A percentile compares a stretch with the other conserved stretches of the same genome.
Conservation (phyloP, 1,140 invertebrate species). For the Artemia franciscana region DNA sequence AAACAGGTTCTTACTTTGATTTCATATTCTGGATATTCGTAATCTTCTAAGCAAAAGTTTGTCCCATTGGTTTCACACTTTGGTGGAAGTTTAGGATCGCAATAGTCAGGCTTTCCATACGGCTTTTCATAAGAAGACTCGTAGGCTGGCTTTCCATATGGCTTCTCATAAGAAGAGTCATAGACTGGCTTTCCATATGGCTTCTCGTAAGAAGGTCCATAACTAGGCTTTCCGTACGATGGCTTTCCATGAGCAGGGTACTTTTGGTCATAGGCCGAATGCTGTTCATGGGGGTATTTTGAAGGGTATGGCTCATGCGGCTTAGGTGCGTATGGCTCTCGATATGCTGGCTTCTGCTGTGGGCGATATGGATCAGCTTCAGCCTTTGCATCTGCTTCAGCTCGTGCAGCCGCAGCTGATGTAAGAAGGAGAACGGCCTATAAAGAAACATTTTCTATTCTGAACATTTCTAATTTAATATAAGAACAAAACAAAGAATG, state of each 20-base stretch:
- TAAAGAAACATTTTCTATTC: no score
- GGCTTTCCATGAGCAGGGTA: not conserved
- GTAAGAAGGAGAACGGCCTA: not conserved
- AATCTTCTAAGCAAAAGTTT: conserved; percentile 12
- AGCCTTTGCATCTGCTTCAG: conserved; percentile 2
- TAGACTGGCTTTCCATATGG: conserved; percentile 1
- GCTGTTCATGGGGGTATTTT: conserved; percentile 6
- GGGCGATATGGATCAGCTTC: conserved; percentile 3
- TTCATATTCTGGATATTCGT: conserved; percentile 14
- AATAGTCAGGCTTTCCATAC: conserved; percentile 10
- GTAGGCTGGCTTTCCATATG: not conserved
- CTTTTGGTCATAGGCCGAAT: conserved; percentile 5
- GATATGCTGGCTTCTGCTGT: conserved; percentile 1
- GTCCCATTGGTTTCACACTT: conserved; percentile 12
- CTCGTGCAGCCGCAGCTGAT: not conserved
- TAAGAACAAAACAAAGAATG: no score
- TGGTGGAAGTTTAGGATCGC: conserved; percentile 12
- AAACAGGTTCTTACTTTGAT: conserved; percentile 12
- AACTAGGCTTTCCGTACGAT: not conserved
- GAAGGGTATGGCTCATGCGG: conserved; percentile 9
- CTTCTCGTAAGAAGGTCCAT: conserved; percentile 4
- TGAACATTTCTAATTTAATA: no score
- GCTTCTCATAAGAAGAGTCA: not conserved
- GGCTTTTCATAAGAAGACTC: not conserved
- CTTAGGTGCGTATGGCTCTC: not conserved